Evolutionary conservation across 1,140 invertebrate genomes (phyloP), one percentile per base, ranked within the genome.

Genomic region (Chymomyza costata): DNA sequence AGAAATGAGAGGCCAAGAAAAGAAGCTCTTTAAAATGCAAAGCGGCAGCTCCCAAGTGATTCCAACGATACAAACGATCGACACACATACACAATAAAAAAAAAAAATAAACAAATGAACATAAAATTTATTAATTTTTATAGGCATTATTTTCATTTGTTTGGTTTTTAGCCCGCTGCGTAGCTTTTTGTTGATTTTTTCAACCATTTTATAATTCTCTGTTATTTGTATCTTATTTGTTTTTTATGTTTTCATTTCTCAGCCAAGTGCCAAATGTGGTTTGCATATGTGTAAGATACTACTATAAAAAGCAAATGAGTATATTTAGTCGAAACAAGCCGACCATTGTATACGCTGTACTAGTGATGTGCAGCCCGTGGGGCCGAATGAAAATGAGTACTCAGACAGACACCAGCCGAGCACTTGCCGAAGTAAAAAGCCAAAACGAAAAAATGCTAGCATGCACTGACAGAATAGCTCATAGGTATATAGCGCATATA

Each of bases 91-190:
- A 47, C 49, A 40, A 18, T 40, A 46, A 17, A 32, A 51, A 43
- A 37, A 31, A 40, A 40, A 40, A 10, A 40, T 25, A 1, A 38
- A 44, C 51, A 58, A 58, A 67, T 59, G 49, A 52, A 73, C 67
- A 66, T 66, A 49, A 66, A 63, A 66, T 66, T 66, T 66, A 66
- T 66, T 80, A 78, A 78, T 80, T 78, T 78, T 78, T 67, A 74
- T 73, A 48, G 74, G 40, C 60, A 81, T 73, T 74, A 65, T 64
- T 70, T 53, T 60, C 34, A 40, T 50, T 50, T 58, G 45, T 70
- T 50, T 66, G 30, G 15, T 44, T 44, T 61, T 35, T 55, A 8
- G 14, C 13, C 19, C 25, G 6, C 18, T 15, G n/a, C 46, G 38
- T 19, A 15, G 19, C 25, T 18, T 37, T 41, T 46, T 17, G 43